Base-by-base conservation (phyloP, 2,888 invertebrate species). In the Protodeltote pygarga region DNA sequence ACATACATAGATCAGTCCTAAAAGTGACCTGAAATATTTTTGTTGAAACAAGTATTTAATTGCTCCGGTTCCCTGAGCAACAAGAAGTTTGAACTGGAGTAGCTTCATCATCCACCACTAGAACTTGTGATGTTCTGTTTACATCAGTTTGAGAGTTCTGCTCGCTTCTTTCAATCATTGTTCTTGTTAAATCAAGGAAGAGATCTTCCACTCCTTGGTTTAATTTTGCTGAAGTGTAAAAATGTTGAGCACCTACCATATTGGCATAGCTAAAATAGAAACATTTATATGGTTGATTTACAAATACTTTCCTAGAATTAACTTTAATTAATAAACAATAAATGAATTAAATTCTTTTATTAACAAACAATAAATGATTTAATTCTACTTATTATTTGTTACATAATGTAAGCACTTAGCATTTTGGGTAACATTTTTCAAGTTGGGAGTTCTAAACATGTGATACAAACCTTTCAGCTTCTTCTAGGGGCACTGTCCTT, bases 171-270 rank as follows among this genome's bases (percentile, higher is more conserved):
- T 85, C 83, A 15, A 97, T 93, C 95, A 97, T 96, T 69, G 95
- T 94, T 75, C 94, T 94, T 21, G 97, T 96, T 48, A 99, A 87
- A 61, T 96, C 95, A 32, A 98, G 84, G 82, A 98, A 98, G 77
- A 98, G 93, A 52, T 98, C 98, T 79, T 98, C 97, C 3, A 98
- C 96, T 17, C 98, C 98, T 82, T 95, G 94, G 82, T 98, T 98
- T 48, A 95, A 86, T 88, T 99, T 99, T 0, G 99, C 99, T 17
- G 98, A 98, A 19, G 98, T 98, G 80, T 97, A 96, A 84, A 95
- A 97, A 87, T 98, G 98, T 72, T 95, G 94, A 1, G 99, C 98
- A 40, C 98, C 98, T 3, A 98, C 98, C 81, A 96, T 96, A 60
- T 94, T 93, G 2, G 98, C 96, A 89, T 98, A 98, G 48, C 97